Conservation (phyloP, 1,140 invertebrate species). For the Trichonephila clavipes region DNA sequence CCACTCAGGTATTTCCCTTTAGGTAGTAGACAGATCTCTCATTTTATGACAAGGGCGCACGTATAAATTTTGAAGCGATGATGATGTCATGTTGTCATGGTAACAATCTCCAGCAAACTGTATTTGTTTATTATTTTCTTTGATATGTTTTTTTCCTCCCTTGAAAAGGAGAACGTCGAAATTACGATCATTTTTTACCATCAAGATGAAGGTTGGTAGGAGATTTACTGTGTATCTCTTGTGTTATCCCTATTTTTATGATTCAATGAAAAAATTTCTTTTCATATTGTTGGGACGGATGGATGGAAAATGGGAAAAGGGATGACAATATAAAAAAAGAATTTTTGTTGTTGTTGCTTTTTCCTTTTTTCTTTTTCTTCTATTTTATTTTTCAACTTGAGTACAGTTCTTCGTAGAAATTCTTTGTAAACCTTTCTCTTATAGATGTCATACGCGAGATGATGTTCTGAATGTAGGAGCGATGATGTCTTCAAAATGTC, state of each 20-base stretch:
- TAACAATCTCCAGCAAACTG: conserved; percentile 50
- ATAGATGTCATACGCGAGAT: background rate
- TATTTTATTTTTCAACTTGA: background rate
- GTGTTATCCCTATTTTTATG: conserved; percentile 69
- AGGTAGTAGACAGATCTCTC: background rate
- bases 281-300: conserved; percentile 20
- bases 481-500: background rate
- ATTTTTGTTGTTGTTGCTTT: background rate
- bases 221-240: conserved; percentile 62
- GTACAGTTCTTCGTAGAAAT: background rate
- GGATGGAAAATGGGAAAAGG: background rate
- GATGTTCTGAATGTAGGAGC: background rate
- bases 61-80: conserved; percentile 47
- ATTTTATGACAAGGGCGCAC: conserved; percentile 31
- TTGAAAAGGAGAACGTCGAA: conserved; percentile 30
- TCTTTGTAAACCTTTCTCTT: conserved; percentile 8
- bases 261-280: conserved; percentile 60
- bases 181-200: conserved; percentile 67
- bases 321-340: background rate
- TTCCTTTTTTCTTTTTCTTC: background rate
- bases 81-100: conserved; percentile 57
- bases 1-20: background rate
- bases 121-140: conserved; percentile 24
- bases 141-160: background rate
- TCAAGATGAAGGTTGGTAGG: conserved; percentile 22